Evolutionary conservation across 1,140 invertebrate genomes (phyloP), one percentile per base, ranked within the genome.

Genomic region (Physella acuta): DNA sequence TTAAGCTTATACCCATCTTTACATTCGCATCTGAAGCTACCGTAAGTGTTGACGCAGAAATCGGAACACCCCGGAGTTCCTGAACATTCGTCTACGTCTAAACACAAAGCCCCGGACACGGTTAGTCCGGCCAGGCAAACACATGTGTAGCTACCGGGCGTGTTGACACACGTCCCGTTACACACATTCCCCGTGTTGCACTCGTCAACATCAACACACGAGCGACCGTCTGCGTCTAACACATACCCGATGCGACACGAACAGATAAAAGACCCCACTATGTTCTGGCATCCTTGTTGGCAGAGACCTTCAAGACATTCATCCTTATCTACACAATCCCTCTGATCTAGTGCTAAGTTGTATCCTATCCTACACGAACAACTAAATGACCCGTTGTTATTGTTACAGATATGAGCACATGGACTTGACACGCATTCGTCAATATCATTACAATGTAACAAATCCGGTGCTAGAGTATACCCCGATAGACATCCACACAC

Each of bases 281-380:
- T 73, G 55, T 77, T 77, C 20, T 14, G 63, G 52, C 75, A 77
- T 0, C 64, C 30, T n/a, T 77, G 71, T 8, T 49, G n/a, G 44
- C 75, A 77, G 31, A 58, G 31, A 33, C 67, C 24, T 8, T 68
- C 59, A 3, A 17, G 0, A 65, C 75, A 76, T 51, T 76, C 75
- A 55, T 76, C 70, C 24, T 70, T 72, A 30, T 76, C 75, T 59
- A 59, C 3, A 37, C 61, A 63, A 49, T 2, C 1, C 5, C 14
- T 44, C 49, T 51, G 59, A 1, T 60, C 60, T 8, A 11, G 17
- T 14, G n/a, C 36, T 24, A 60, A 20, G 34, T 67, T 59, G 58
- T 72, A 76, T 11, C 75, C 75, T 24, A 36, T 14, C 34, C 3
- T 26, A 51, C 75, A 76, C 2, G 44, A 28, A 60, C 75, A 76